Evolutionary conservation across 2,797 vertebrate genomes (phyloP).

Genomic region (Chelidonichthys spinosus): DNA sequence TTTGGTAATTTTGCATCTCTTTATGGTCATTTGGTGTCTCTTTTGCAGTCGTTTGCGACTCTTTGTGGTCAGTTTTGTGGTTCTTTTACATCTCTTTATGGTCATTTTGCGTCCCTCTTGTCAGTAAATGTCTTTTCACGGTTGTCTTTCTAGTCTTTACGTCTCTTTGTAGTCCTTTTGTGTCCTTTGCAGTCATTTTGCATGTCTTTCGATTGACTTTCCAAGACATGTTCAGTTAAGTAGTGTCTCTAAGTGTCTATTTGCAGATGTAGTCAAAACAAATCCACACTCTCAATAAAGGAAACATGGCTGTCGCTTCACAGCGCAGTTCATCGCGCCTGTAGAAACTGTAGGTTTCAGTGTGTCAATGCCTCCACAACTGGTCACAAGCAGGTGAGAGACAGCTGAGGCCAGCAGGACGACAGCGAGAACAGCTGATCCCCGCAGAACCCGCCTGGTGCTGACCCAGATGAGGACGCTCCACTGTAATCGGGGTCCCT

Average conservation of each 20-base stretch:
- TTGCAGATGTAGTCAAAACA: background rate
- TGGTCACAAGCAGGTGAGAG: constrained; percentile 76
- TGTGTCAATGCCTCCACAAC: constrained; percentile 34
- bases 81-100: background rate
- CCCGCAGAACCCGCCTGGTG: constrained; percentile 70
- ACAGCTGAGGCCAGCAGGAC: constrained; percentile 77
- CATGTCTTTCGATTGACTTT: constrained; percentile 9
- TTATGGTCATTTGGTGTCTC: background rate
- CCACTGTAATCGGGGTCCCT: constrained; percentile 74
- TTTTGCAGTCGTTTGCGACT: background rate
- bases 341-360: constrained; percentile 8
- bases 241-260: background rate
- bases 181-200: background rate
- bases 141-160: background rate
- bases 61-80: background rate
- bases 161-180: background rate
- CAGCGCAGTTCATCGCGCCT: background rate
- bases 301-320: background rate
- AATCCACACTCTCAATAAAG: constrained; percentile 2
- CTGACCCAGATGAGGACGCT: constrained; percentile 77
- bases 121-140: background rate
- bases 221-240: background rate
- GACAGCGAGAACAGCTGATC: constrained; percentile 72
- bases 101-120: background rate
- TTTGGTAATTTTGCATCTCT: background rate